These are phyloP conservation scores for Phalacrocorax carbo DNA, from an alignment of 2,113 vertebrate species.

Conservation along the genomic window DNA sequence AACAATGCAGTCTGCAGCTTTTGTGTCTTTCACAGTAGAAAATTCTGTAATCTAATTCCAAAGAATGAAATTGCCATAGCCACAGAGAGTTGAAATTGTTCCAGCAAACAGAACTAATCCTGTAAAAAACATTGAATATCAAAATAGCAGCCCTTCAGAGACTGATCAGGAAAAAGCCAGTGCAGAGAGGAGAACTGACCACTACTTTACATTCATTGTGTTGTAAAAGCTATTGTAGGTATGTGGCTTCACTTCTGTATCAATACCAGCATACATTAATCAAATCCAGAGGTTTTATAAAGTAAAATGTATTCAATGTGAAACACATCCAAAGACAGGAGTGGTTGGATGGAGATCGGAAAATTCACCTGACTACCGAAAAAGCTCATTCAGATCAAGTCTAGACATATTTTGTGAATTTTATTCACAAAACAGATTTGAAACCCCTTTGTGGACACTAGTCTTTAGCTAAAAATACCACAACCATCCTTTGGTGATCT, in stretches of 20 bases:
- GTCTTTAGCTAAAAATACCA: not conserved
- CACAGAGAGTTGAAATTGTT: not conserved
- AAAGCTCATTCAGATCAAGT: not conserved
- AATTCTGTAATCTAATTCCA: not conserved
- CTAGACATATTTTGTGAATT: not conserved
- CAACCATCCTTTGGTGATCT: not conserved
- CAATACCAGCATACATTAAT: not conserved
- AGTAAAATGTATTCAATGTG: not conserved
- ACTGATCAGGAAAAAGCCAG: not conserved
- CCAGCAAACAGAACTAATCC: not conserved
- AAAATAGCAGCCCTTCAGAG: not conserved
- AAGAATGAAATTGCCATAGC: not conserved
- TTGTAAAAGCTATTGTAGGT: not conserved
- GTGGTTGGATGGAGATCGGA: not conserved
- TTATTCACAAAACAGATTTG: not conserved
- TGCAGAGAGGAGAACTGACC: not conserved
- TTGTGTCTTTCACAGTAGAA: not conserved
- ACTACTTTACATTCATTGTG: not conserved
- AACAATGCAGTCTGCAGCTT: not conserved
- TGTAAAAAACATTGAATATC: not conserved
- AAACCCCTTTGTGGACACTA: not conserved
- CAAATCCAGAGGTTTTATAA: not conserved
- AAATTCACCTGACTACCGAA: not conserved
- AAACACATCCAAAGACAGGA: not conserved
- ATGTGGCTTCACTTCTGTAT: not conserved